These are phyloP conservation scores for Diabrotica undecimpunctata DNA, from an alignment of 1,140 invertebrate genomes.

Conservation along the genomic window DNA sequence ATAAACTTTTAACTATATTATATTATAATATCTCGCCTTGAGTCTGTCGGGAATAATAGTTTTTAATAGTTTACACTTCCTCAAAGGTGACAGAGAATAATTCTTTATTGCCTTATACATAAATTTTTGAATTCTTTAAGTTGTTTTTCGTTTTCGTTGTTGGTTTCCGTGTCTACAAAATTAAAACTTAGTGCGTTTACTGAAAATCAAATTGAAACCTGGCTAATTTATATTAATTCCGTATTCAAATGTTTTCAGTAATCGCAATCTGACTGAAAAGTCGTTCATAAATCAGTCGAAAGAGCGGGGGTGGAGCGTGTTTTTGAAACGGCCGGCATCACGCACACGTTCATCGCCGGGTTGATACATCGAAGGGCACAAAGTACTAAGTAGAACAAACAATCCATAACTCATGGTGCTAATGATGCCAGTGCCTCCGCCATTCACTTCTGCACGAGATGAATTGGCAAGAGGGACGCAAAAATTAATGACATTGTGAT, in stretches of 20 bases:
- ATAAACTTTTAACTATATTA: too few relatives aligned
- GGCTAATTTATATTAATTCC: constrained; percentile 1
- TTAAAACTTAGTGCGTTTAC: too few relatives aligned
- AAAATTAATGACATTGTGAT: constrained; percentile 11
- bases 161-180: too few relatives aligned
- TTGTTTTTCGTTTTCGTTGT: too few relatives aligned
- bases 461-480: constrained; percentile 9
- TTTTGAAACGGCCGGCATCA: constrained; percentile 12
- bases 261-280: constrained; percentile 2
- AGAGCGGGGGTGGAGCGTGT: neutral
- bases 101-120: too few relatives aligned
- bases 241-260: constrained; percentile 3
- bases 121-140: too few relatives aligned
- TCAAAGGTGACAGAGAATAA: too few relatives aligned
- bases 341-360: constrained; percentile 10
- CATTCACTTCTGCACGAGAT: constrained; percentile 17
- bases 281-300: constrained; percentile 11
- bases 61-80: too few relatives aligned
- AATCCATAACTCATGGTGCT: constrained; percentile 16
- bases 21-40: too few relatives aligned
- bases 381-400: constrained; percentile 17
- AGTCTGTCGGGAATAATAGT: too few relatives aligned
- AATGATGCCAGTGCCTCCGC: constrained; percentile 18
- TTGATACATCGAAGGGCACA: constrained; percentile 16
- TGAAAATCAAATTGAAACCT: too few relatives aligned